These are phyloP conservation scores for Amyelois transitella DNA, from an alignment of 1,140 invertebrate species.

Conservation along the genomic window DNA sequence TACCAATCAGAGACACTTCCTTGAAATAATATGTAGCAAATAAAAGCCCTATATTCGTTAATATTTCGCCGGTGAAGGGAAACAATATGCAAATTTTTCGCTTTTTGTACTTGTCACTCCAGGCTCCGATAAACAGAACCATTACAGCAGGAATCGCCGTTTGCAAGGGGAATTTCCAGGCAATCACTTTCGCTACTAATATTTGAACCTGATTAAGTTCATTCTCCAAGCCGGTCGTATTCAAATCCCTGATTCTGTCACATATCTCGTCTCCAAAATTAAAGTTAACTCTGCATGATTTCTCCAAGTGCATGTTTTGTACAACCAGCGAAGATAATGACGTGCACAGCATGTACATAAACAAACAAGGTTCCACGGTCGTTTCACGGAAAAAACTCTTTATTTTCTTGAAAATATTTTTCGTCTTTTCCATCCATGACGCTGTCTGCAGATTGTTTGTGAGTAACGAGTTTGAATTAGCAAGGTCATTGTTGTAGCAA, in stretches of 20 bases:
- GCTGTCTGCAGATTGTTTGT: conserved; percentile 31
- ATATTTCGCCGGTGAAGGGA: conserved; percentile 77
- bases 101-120: conserved; percentile 79
- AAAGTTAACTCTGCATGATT: conserved; percentile 79
- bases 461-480: conserved; percentile 52
- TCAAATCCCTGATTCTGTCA: conserved; percentile 71
- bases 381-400: conserved; percentile 46
- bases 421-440: conserved; percentile 52
- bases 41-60: conserved; percentile 61
- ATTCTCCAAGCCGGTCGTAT: conserved; percentile 59
- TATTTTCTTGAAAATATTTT: conserved; percentile 41
- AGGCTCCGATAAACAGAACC: conserved; percentile 78
- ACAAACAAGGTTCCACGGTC: conserved; percentile 63
- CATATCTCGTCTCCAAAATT: conserved; percentile 75
- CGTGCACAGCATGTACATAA: conserved; percentile 61
- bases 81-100: conserved; percentile 79
- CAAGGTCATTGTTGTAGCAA: conserved; percentile 40
- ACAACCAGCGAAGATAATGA: conserved; percentile 58
- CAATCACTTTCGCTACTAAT: conserved; percentile 75
- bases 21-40: conserved; percentile 67
- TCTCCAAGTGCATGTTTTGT: conserved; percentile 68
- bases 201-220: conserved; percentile 75
- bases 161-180: conserved; percentile 69
- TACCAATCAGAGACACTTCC: conserved; percentile 72
- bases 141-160: conserved; percentile 77